These are phyloP conservation scores for Ennomos quercinarius DNA, from an alignment of 2,888 invertebrate species.

Conservation along the genomic window DNA sequence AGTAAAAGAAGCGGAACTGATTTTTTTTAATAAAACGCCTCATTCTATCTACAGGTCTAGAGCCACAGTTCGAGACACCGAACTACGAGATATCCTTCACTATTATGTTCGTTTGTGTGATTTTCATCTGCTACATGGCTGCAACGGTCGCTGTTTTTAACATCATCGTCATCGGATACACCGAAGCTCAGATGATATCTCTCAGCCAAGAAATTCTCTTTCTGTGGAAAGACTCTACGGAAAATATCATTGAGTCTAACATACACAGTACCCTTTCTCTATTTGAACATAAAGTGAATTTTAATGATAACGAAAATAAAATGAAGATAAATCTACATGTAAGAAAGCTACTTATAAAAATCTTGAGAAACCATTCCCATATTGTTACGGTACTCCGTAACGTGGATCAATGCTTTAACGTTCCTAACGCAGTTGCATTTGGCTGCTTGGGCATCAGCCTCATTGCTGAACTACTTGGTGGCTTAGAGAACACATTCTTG, in stretches of 20 bases:
- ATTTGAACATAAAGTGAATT: slow-evolving; percentile 15
- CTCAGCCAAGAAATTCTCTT: slow-evolving; percentile 57
- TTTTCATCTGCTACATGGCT: slow-evolving; percentile 51
- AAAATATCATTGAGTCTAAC: slow-evolving; percentile 38
- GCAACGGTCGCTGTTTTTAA: slow-evolving; percentile 57
- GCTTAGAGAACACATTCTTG: slow-evolving; percentile 57
- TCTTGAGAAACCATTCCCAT: slow-evolving; percentile 44
- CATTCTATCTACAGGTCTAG: slow-evolving; percentile 52
- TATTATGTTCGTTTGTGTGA: slow-evolving; percentile 38
- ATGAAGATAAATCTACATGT: slow-evolving; percentile 42
- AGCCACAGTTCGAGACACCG: slow-evolving; percentile 61
- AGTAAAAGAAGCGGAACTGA: no score
- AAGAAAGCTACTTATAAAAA: slow-evolving; percentile 39
- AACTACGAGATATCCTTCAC: slow-evolving; percentile 59
- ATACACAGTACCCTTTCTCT: slow-evolving; percentile 9
- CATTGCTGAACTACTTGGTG: slow-evolving; percentile 52
- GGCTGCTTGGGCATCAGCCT: slow-evolving; percentile 47
- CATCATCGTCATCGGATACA: slow-evolving; percentile 59
- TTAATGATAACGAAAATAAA: slow-evolving; percentile 1
- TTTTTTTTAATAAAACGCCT: no score
- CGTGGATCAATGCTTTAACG: slow-evolving; percentile 49
- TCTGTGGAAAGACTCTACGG: slow-evolving; percentile 57
- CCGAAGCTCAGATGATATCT: slow-evolving; percentile 63
- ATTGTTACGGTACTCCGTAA: slow-evolving; percentile 43
- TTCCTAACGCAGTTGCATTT: slow-evolving; percentile 55